Base-by-base conservation (phyloP, 2,797 vertebrate genomes). In the Choloepus didactylus region DNA sequence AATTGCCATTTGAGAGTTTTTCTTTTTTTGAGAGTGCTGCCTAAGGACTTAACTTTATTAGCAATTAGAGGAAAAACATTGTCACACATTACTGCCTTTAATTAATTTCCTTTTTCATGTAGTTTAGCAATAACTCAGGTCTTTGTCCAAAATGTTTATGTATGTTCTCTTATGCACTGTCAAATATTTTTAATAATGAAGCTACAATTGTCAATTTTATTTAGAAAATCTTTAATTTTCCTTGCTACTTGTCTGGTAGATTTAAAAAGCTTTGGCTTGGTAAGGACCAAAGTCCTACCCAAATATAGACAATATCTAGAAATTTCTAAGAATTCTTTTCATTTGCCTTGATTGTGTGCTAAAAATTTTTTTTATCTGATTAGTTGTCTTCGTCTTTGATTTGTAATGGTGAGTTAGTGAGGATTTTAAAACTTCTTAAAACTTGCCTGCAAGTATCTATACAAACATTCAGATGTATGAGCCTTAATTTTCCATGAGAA, bases 201-300 rank as follows among this genome's bases (percentile, higher is more conserved):
- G 46, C 91, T 94, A 56, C 76, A 94, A 51, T 64, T 81, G 14
- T 72, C 81, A 19, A 4, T 94, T 96, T 96, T 93, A 76, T 66
- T 66, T 73, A 80, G 79, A 38, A 77, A 80, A 21, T 85, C 19
- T 75, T 77, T 85, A 66, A 87, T 46, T 79, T 77, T 25, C 76
- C 49, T 79, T 95, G 67, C 8, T 16, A 69, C 59, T 87, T 66
- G 18, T 91, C 62, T 94, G 62, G 23, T 87, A 87, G 77, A 90
- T 97, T 96, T 95, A 95, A 93, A 92, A 79, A 88, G 75, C 41
- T 76, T 81, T 89, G 87, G 15, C 54, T 94, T 87, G 67, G 46
- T 89, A 80, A 96, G 90, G 77, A 92, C 81, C 76, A 72, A 73
- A 93, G 66, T 86, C 73, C 72, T 87, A 92, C 60, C 7, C 69